Percentiles rank a stretch among this genome's conserved stretches.
Conservation (phyloP, 2,888 invertebrate species). For the Tupiocoris notatus region DNA sequence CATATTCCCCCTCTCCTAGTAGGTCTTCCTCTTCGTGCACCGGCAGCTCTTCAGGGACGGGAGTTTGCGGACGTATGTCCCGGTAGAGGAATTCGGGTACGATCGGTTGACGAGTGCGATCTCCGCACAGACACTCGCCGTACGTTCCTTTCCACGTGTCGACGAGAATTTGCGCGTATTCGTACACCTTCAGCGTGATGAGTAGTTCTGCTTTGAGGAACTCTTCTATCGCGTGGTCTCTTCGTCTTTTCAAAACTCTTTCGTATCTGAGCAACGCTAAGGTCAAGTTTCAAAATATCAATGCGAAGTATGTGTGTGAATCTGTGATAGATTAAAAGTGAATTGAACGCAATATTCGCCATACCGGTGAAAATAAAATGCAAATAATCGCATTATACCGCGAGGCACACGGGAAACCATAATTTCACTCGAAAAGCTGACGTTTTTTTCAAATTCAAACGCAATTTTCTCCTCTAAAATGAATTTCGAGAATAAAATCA, state of each 20-base stretch:
- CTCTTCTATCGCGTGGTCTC: slow-evolving; percentile 20
- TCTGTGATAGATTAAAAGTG: too few relatives aligned
- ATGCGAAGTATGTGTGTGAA: too few relatives aligned
- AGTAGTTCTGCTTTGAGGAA: slow-evolving; percentile 19
- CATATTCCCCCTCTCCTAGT: neutral
- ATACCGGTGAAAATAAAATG: too few relatives aligned
- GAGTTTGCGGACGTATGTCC: slow-evolving; percentile 10
- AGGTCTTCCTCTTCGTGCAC: neutral
- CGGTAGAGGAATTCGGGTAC: slow-evolving; percentile 13
- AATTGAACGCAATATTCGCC: too few relatives aligned
- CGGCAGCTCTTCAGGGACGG: neutral
- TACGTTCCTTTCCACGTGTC: slow-evolving; percentile 34
- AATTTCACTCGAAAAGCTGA: too few relatives aligned
- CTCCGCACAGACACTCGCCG: slow-evolving; percentile 32
- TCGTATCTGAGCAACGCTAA: slow-evolving; percentile 5
- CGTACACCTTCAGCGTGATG: neutral
- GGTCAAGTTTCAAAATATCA: neutral
- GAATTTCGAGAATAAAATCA: too few relatives aligned
- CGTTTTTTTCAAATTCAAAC: too few relatives aligned
- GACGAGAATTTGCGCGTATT: slow-evolving; percentile 17
- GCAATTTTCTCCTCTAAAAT: too few relatives aligned
- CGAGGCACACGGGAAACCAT: too few relatives aligned
- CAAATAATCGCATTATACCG: too few relatives aligned
- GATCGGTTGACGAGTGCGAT: neutral
- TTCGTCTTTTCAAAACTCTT: slow-evolving; percentile 3